These are phyloP conservation scores for Lithophane socia DNA, from an alignment of 2,888 invertebrate species.

Conservation along the genomic window DNA sequence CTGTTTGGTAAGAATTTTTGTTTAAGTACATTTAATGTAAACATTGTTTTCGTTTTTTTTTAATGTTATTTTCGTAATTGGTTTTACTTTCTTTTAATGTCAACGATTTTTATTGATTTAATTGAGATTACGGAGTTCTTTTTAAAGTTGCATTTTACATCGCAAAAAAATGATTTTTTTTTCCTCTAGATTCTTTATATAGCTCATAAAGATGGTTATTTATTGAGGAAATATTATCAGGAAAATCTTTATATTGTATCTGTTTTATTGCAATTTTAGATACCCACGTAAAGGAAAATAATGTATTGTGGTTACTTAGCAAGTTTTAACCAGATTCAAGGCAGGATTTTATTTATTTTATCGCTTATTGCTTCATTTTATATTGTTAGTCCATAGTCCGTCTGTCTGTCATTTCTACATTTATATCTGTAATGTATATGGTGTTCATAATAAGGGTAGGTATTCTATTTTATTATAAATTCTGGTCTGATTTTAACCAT, in stretches of 20 bases:
- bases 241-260: slow-evolving; percentile 6
- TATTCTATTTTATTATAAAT: too few species aligned
- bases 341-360: neutral
- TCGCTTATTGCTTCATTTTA: neutral
- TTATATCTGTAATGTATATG: too few species aligned
- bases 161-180: neutral
- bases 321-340: neutral
- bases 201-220: neutral
- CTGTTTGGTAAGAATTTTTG: slow-evolving; percentile 58
- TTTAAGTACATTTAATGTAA: slow-evolving; percentile 46
- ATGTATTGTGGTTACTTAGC: slow-evolving; percentile 13
- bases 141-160: neutral
- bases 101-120: neutral
- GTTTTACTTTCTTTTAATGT: slow-evolving; percentile 24
- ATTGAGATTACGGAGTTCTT: neutral
- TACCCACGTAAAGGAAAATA: slow-evolving; percentile 12
- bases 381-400: neutral
- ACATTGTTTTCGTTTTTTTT: slow-evolving; percentile 34
- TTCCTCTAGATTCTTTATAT: neutral
- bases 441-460: too few species aligned
- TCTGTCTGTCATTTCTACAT: too few species aligned
- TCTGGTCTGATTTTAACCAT: slow-evolving; percentile 1
- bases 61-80: neutral
- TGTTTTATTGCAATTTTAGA: slow-evolving; percentile 32
- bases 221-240: slow-evolving; percentile 32